Percentiles rank a stretch among this genome's conserved stretches.
Evolutionary conservation across 2,113 vertebrate genomes (phyloP).

Genomic region (Phycodurus eques): DNA sequence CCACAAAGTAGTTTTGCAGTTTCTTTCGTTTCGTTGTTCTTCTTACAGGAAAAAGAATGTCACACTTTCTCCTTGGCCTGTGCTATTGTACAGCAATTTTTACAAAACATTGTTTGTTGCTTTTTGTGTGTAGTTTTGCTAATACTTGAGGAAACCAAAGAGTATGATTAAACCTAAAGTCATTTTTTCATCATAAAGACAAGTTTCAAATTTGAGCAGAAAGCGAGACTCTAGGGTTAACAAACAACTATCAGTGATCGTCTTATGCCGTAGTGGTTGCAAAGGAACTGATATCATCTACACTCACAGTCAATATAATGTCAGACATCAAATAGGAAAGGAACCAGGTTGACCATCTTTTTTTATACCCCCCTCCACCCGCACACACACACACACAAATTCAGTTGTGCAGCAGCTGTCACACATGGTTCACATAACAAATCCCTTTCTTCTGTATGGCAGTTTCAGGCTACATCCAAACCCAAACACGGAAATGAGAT

Average conservation of each 20-base stretch:
- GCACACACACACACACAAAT: constrained; percentile 5
- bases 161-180: not conserved
- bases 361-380: constrained; percentile 21
- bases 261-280: constrained; percentile 39
- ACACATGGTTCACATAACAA: constrained; percentile 74
- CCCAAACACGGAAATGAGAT: constrained; percentile 65
- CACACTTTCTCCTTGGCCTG: too few relatives aligned
- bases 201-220: constrained; percentile 2
- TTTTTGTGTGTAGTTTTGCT: too few relatives aligned
- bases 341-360: constrained; percentile 41
- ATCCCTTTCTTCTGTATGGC: constrained; percentile 52
- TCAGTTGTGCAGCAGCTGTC: constrained; percentile 57
- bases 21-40: too few relatives aligned
- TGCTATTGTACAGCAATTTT: too few relatives aligned
- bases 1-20: too few relatives aligned
- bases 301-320: constrained; percentile 38
- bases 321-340: constrained; percentile 32
- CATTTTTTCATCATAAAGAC: not conserved
- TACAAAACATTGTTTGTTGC: too few relatives aligned
- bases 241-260: constrained; percentile 24
- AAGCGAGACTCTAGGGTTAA: not conserved
- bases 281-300: constrained; percentile 34
- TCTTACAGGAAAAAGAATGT: too few relatives aligned
- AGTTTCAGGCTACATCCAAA: constrained; percentile 56
- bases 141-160: too few relatives aligned